These are phyloP conservation scores for Petrolisthes cinctipes DNA, from an alignment of 2,888 invertebrate genomes.

Conservation along the genomic window DNA sequence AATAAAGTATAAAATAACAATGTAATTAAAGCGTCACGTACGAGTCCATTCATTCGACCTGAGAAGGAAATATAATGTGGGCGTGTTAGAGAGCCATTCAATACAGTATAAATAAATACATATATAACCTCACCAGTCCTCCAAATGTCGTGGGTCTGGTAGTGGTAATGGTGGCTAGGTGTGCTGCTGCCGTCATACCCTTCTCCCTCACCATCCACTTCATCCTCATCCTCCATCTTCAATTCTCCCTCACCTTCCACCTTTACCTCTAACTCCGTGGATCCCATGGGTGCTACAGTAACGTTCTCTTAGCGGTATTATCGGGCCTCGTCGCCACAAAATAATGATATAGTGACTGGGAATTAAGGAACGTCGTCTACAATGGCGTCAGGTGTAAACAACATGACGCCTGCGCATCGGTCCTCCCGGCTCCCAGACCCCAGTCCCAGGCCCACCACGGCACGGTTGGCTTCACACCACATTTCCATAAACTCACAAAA, in stretches of 20 bases:
- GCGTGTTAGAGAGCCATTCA: too few species aligned
- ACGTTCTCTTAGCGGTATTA: neutral
- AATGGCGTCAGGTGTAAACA: neutral
- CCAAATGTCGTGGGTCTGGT: too few species aligned
- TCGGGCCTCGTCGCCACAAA: neutral
- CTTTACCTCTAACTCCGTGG: neutral
- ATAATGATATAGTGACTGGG: neutral
- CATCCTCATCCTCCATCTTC: neutral
- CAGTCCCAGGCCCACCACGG: too few species aligned
- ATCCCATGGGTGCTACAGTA: neutral
- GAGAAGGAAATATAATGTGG: too few species aligned
- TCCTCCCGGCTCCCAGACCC: too few species aligned
- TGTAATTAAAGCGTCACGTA: too few species aligned
- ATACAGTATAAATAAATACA: too few species aligned
- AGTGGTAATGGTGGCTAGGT: neutral
- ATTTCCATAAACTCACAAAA: too few species aligned
- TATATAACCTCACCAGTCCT: too few species aligned
- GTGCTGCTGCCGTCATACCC: neutral
- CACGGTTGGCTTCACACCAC: too few species aligned
- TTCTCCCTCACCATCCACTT: neutral
- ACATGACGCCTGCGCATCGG: neutral
- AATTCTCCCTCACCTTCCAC: neutral
- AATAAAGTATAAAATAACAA: too few species aligned
- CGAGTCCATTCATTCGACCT: too few species aligned
- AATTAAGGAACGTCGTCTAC: neutral